Evolutionary conservation across 2,888 invertebrate species (phyloP).

Genomic region (Pyrrhia umbra): DNA sequence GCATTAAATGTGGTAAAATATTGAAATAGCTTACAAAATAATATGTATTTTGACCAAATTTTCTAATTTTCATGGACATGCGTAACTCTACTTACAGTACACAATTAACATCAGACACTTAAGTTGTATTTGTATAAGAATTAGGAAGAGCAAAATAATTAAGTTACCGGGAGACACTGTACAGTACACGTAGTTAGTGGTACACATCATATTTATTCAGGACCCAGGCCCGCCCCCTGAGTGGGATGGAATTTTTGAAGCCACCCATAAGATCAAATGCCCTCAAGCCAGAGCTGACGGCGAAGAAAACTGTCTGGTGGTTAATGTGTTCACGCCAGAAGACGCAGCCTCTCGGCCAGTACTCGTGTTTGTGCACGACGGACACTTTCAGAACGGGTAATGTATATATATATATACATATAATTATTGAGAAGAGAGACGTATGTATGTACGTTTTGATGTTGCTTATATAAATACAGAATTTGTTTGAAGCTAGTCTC

Average conservation of each 20-base stretch:
- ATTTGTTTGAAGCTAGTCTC: conserved; percentile 19
- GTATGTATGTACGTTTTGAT: conserved; percentile 3
- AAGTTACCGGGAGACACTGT: no score
- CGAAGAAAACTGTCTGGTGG: conserved; percentile 82
- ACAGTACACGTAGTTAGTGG: no score
- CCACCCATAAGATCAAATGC: conserved; percentile 80
- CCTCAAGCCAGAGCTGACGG: conserved; percentile 75
- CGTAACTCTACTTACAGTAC: no score
- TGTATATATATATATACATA: no score
- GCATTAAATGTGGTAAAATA: neutral
- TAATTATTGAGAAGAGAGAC: conserved; percentile 7
- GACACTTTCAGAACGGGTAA: conserved; percentile 82
- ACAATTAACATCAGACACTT: no score
- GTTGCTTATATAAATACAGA: conserved; percentile 20
- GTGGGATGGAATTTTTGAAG: conserved; percentile 86
- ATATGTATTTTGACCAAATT: no score
- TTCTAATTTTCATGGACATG: neutral
- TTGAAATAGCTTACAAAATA: neutral
- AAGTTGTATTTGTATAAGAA: no score
- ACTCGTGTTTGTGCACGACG: conserved; percentile 85
- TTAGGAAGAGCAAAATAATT: no score
- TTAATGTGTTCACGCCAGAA: conserved; percentile 82
- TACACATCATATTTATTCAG: conserved; percentile 65
- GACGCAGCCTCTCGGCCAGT: conserved; percentile 71
- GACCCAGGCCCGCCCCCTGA: conserved; percentile 74